phyloP scores from a whole-genome alignment of 2,888 invertebrate species.

The Trachelus stipa region DNA sequence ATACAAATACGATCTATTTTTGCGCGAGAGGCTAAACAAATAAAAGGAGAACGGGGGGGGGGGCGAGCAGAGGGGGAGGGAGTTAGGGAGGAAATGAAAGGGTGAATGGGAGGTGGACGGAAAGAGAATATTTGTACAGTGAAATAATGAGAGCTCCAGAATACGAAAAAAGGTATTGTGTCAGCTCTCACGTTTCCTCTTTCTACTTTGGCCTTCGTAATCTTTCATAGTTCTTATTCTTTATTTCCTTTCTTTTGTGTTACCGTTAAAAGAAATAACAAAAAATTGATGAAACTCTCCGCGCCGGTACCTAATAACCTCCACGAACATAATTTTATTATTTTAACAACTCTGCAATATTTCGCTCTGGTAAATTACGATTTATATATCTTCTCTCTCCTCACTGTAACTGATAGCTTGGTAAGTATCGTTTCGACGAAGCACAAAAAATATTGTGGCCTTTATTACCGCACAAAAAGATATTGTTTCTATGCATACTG shows the following conservation, averaged over 20 bases:
- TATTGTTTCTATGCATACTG: not conserved
- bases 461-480: not conserved
- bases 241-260: conserved; percentile 12
- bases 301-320: not conserved
- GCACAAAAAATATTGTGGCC: not conserved
- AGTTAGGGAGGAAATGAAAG: not conserved
- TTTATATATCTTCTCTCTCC: not conserved
- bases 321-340: not conserved
- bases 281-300: not conserved
- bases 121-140: conserved; percentile 17
- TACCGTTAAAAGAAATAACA: conserved; percentile 1
- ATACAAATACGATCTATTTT: conserved; percentile 1
- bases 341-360: conserved; percentile 6
- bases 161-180: conserved; percentile 18
- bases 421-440: not conserved
- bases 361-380: conserved; percentile 5
- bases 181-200: conserved; percentile 7
- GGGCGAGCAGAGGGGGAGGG: too few species aligned
- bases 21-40: not conserved
- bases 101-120: not conserved
- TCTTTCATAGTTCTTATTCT: conserved; percentile 5
- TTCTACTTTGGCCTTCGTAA: not conserved
- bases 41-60: not conserved
- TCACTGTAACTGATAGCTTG: not conserved
- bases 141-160: conserved; percentile 20